Evolutionary conservation across 1,140 invertebrate species (phyloP), one percentile per base, ranked within the genome.

Genomic region (Neodiprion fabricii): DNA sequence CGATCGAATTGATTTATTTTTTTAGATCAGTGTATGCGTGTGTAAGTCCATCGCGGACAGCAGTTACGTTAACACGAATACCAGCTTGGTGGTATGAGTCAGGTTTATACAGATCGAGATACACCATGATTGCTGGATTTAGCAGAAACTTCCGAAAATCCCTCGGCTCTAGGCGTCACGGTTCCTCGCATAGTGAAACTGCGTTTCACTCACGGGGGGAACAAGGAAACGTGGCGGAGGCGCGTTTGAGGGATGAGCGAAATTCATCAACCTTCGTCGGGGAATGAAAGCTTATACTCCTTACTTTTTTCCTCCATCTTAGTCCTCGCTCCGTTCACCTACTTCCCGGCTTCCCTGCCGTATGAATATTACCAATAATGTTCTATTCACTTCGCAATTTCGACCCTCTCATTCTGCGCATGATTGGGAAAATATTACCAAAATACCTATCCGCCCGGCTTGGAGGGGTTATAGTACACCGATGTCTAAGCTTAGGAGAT

Each of bases 211-310:
- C 4, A 17, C 11, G 53, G 53, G 53, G 53, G 28, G 28, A 40
- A 40, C n/a, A 14, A 0, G 9, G 53, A 9, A 9, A 61, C 53
- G 5, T 40, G 28, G 28, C 5, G 28, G 28, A 3, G 28, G 28
- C 11, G 53, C 5, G 53, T 61, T 17, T 71, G 69, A 74, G 67
- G 68, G 74, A 74, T 71, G 69, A 74, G 66, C 50, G 67, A 73
- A 74, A 77, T 79, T 80, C 71, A 77, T 80, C 76, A 79, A 80
- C 66, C 69, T 49, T 72, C 72, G 72, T 77, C 68, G 47, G 67
- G 72, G 72, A 40, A 78, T 79, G 75, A 78, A 78, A 73, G 50
- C 65, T 76, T 49, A 40, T 40, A 66, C 77, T 28, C 66, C 73
- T 40, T 50, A 71, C 53, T 74, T 76, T 75, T 77, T 61, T 17